Evolutionary conservation across 2,113 vertebrate species (phyloP).

Genomic region (Ivindomyrus marchei): DNA sequence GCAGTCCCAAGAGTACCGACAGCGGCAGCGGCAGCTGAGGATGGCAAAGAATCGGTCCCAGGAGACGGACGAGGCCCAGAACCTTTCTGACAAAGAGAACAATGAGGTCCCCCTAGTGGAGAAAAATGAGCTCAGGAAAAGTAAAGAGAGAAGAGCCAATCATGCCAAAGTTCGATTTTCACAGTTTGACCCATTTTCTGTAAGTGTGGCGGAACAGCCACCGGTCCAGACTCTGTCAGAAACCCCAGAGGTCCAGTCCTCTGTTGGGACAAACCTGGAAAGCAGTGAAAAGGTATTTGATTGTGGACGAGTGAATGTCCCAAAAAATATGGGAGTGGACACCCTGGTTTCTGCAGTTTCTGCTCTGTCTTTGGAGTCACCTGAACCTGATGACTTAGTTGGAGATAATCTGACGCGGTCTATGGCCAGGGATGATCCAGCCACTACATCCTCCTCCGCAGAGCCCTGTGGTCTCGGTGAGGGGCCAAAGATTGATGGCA

Average conservation of each 20-base stretch:
- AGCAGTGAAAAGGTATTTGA: neutral
- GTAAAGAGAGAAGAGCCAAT: slow-evolving; percentile 29
- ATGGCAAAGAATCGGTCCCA: slow-evolving; percentile 42
- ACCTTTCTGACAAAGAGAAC: slow-evolving; percentile 60
- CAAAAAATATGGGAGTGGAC: neutral
- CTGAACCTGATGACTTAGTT: slow-evolving; percentile 27
- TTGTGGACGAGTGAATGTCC: neutral
- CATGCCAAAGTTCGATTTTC: slow-evolving; percentile 5
- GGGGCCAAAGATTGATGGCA: neutral
- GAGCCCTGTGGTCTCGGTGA: slow-evolving; percentile 25
- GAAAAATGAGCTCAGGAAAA: slow-evolving; percentile 27
- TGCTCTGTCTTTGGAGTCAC: slow-evolving; percentile 18
- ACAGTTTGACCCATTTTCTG: neutral
- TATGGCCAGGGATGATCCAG: neutral
- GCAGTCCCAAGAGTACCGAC: slow-evolving; percentile 62
- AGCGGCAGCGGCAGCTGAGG: slow-evolving; percentile 51
- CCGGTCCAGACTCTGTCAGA: slow-evolving; percentile 24
- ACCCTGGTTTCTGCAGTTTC: slow-evolving; percentile 8
- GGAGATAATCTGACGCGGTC: slow-evolving; percentile 18
- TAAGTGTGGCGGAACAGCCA: neutral
- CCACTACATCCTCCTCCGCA: neutral
- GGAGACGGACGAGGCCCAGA: slow-evolving; percentile 36
- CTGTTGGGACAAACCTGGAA: neutral
- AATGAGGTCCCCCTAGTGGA: slow-evolving; percentile 35
- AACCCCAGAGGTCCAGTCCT: neutral